A percentile compares a stretch with the other conserved stretches of the same genome.
phyloP scores from a whole-genome alignment of 1,140 invertebrate species.

The Coelopa frigida region DNA sequence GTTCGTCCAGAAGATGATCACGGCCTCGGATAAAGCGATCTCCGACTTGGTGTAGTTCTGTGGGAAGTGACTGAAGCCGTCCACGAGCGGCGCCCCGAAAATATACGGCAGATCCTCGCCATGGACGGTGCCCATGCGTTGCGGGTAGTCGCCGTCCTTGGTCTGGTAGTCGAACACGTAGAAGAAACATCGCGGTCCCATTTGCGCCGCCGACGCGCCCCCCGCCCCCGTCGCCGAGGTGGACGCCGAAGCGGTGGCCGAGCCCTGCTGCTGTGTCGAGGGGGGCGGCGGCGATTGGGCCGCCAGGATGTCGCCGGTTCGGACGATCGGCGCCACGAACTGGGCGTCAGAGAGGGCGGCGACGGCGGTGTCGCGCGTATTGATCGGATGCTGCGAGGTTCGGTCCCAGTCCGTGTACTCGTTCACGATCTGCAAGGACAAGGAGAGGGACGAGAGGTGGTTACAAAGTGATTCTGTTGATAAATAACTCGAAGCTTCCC shows the following conservation, averaged over 20 bases:
- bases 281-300: conserved; percentile 47
- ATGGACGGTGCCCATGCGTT: conserved; percentile 80
- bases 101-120: conserved; percentile 90
- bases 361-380: conserved; percentile 85
- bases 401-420: conserved; percentile 97
- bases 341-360: conserved; percentile 88
- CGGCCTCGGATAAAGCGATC: conserved; percentile 78
- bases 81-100: conserved; percentile 72
- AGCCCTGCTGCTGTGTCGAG: conserved; percentile 26
- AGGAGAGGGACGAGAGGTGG: no score
- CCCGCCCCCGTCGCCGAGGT: conserved; percentile 26
- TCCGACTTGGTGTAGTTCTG: conserved; percentile 88
- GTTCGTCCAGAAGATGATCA: conserved; percentile 94
- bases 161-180: conserved; percentile 92
- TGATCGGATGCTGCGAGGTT: conserved; percentile 83
- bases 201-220: conserved; percentile 44
- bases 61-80: conserved; percentile 73
- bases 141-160: conserved; percentile 82
- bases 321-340: conserved; percentile 77
- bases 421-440: conserved; percentile 62
- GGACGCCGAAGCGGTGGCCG: conserved; percentile 31
- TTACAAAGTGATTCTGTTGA: no score
- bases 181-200: conserved; percentile 74
- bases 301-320: conserved; percentile 70
- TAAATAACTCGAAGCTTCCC: no score